These are phyloP conservation scores for Luscinia megarhynchos DNA, from an alignment of 2,797 vertebrate species.

Conservation along the genomic window DNA sequence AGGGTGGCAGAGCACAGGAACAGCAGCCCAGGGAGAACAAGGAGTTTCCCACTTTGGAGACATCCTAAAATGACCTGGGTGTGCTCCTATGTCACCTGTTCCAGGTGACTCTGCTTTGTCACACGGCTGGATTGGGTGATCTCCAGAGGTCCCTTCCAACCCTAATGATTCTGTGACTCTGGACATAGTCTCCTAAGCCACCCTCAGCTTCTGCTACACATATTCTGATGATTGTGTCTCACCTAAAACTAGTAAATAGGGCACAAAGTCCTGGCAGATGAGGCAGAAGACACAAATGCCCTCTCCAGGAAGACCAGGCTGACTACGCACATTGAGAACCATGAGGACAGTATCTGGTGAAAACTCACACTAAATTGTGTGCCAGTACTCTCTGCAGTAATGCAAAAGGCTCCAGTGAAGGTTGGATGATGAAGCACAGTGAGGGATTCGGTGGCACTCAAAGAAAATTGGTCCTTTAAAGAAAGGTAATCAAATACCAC, in stretches of 20 bases:
- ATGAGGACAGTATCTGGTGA: neutral
- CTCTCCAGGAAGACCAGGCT: neutral
- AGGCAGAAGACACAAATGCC: neutral
- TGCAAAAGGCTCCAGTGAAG: neutral
- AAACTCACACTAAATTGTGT: neutral
- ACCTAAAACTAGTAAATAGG: neutral
- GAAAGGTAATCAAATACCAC: neutral
- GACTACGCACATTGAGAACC: neutral
- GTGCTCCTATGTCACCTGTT: too few relatives aligned
- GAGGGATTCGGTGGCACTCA: neutral
- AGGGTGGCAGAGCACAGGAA: neutral
- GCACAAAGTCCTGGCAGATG: neutral
- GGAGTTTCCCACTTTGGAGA: too few relatives aligned
- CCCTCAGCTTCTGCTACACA: neutral
- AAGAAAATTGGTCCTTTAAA: neutral
- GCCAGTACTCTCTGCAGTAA: neutral
- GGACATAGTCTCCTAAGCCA: neutral
- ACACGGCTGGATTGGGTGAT: neutral
- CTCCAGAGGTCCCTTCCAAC: neutral
- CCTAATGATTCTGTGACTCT: neutral
- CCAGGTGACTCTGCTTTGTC: neutral
- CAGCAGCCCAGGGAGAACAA: fast-evolving
- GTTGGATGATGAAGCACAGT: neutral
- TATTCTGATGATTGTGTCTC: neutral
- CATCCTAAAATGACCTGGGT: too few relatives aligned